These are phyloP conservation scores for Sylvilagus bachmani DNA, from an alignment of 2,113 vertebrate species.

Conservation along the genomic window DNA sequence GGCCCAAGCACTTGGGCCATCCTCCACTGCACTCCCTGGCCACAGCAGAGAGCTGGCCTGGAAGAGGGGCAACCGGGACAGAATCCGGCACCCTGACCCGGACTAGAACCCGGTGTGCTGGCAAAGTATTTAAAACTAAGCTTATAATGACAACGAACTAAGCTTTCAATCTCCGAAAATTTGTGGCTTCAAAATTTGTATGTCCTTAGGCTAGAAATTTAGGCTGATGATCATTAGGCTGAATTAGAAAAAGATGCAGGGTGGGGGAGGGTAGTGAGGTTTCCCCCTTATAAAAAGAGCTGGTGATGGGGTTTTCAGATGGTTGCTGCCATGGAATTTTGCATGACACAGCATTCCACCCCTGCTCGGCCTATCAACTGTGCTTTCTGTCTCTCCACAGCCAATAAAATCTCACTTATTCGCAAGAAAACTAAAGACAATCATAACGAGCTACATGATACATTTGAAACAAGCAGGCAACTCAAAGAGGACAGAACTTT, in stretches of 20 bases:
- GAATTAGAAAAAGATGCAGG: not conserved
- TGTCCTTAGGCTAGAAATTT: conserved; percentile 21
- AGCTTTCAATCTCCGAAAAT: conserved; percentile 54
- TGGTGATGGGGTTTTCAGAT: not conserved
- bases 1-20: no score
- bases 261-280: not conserved
- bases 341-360: not conserved
- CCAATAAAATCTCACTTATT: not conserved
- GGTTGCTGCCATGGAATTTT: not conserved
- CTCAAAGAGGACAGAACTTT: conserved; percentile 44
- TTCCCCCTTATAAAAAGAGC: not conserved
- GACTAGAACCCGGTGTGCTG: no score
- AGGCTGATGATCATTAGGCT: not conserved
- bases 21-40: no score
- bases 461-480: conserved; percentile 8
- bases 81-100: no score
- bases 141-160: not conserved
- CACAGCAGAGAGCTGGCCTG: no score
- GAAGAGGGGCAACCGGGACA: no score
- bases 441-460: not conserved
- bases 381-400: not conserved
- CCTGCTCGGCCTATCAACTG: not conserved
- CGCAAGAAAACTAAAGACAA: conserved; percentile 6
- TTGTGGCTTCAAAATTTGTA: conserved; percentile 21
- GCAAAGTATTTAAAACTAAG: not conserved